phyloP scores from a whole-genome alignment of 2,888 invertebrate genomes.

The Aporophyla nigra region DNA sequence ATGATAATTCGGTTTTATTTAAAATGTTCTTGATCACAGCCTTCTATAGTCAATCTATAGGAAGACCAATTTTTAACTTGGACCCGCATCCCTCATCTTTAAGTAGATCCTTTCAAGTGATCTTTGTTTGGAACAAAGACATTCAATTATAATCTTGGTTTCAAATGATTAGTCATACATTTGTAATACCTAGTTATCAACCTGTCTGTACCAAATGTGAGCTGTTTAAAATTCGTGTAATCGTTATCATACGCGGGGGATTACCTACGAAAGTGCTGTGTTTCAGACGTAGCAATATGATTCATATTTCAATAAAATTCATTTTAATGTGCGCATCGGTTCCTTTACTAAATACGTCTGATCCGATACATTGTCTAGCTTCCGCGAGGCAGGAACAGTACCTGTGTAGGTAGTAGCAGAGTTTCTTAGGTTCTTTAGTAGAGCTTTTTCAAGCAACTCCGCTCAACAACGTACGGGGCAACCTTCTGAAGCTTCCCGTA shows the following conservation, averaged over 20 bases:
- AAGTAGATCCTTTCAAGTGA: background rate
- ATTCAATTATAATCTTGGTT: too few relatives aligned
- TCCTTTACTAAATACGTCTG: too few relatives aligned
- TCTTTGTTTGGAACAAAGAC: too few relatives aligned
- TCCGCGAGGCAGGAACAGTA: background rate
- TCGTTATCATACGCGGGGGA: conserved; percentile 3
- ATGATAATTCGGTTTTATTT: conserved; percentile 66
- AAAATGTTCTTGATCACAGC: background rate
- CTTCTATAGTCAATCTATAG: background rate
- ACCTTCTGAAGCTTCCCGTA: background rate
- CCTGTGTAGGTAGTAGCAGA: background rate
- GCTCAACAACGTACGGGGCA: too few relatives aligned
- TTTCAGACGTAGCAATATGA: background rate
- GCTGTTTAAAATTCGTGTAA: background rate
- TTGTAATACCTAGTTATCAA: background rate
- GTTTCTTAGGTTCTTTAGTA: background rate
- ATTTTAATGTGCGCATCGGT: background rate
- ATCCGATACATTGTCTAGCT: background rate
- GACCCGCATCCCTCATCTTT: too few relatives aligned
- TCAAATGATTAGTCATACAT: conserved; percentile 32
- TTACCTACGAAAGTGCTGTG: background rate
- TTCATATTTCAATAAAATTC: background rate
- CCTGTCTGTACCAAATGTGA: background rate
- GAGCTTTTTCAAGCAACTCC: too few relatives aligned
- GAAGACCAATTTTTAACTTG: background rate